Evolutionary conservation across 2,113 vertebrate genomes (phyloP).

Genomic region (Columba janthina): DNA sequence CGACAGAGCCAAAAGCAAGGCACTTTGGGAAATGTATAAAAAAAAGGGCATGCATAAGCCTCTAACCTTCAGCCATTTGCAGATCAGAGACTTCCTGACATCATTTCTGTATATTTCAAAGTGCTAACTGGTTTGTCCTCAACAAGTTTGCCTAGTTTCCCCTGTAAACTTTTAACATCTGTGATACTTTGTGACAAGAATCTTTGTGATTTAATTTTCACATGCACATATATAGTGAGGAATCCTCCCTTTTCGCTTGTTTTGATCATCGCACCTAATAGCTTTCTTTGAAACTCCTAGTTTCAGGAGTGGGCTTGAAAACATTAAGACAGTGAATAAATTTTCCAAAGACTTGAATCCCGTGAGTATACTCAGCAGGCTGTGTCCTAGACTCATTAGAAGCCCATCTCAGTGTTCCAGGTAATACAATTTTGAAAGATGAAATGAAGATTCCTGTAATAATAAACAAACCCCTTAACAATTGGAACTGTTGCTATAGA

Average conservation of each 20-base stretch:
- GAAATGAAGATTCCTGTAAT: neutral
- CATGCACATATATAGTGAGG: neutral
- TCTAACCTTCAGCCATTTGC: neutral
- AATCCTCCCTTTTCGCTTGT: neutral
- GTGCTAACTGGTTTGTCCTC: neutral
- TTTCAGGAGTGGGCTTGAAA: neutral
- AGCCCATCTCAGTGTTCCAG: neutral
- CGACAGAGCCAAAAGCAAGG: neutral
- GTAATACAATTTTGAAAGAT: neutral
- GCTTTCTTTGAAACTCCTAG: neutral
- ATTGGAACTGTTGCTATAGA: neutral
- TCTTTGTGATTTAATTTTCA: neutral
- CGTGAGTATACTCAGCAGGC: neutral
- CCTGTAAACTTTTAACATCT: neutral
- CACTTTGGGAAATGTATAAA: neutral
- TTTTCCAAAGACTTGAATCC: neutral
- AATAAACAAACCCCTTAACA: neutral
- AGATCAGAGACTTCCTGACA: constrained; percentile 9
- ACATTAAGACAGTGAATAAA: neutral
- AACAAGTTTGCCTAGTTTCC: neutral
- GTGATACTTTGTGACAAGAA: neutral
- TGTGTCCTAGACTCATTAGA: neutral
- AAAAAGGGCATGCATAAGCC: neutral
- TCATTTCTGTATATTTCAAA: neutral
- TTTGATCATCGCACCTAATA: neutral